Conservation (phyloP, 2,797 vertebrate genomes). For the Notolabrus celidotus region DNA sequence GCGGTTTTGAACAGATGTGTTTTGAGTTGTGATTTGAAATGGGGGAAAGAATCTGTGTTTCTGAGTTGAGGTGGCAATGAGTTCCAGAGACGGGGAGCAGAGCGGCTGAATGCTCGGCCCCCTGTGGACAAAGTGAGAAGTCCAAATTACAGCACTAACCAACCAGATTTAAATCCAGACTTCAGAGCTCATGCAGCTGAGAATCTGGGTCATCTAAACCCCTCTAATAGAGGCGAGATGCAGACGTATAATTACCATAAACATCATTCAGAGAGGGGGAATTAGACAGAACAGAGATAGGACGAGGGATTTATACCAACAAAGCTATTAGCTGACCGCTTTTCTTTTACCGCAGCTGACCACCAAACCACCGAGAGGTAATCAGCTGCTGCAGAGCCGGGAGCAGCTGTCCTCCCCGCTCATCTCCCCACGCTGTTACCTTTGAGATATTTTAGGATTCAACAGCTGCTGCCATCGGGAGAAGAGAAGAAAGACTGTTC, state of each 20-base stretch:
- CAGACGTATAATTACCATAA: neutral
- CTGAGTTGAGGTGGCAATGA: no score
- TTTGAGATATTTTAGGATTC: neutral
- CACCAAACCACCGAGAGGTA: neutral
- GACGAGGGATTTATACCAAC: slow-evolving; percentile 29
- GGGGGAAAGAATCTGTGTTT: no score
- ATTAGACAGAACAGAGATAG: neutral
- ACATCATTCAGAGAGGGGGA: neutral
- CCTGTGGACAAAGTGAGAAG: no score
- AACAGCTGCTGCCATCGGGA: slow-evolving; percentile 10
- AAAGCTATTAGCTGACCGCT: slow-evolving; percentile 13
- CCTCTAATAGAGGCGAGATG: neutral
- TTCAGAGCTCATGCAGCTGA: slow-evolving; percentile 1
- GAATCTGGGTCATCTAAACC: neutral
- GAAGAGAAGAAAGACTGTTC: neutral
- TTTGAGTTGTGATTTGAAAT: no score
- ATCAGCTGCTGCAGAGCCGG: neutral
- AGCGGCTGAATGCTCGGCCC: no score
- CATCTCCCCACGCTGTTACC: neutral
- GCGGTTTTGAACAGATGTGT: no score
- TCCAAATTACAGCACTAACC: no score
- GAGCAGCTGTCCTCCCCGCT: slow-evolving; percentile 18
- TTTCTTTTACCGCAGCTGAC: neutral
- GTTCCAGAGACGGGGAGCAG: no score
- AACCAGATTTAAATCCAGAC: neutral